Base-by-base conservation (phyloP, 2,888 invertebrate species). In the Taenaris catops region DNA sequence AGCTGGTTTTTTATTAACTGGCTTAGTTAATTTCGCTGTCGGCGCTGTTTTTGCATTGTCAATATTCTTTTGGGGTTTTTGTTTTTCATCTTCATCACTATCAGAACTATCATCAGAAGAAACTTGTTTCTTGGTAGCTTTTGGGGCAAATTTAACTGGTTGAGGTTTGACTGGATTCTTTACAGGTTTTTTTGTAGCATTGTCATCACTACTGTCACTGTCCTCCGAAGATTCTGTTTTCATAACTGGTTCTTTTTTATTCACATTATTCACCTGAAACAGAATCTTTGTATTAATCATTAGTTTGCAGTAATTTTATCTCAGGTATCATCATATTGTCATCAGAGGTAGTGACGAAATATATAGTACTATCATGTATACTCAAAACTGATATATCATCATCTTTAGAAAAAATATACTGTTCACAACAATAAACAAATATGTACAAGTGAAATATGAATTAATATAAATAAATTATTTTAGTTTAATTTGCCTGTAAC, bases 311-410 rank as follows among this genome's bases (percentile, higher is more conserved):
- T n/a, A n/a, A n/a, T n/a, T n/a, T n/a, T n/a, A n/a, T n/a, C n/a
- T n/a, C n/a, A n/a, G n/a, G n/a, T n/a, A n/a, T n/a, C n/a, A n/a
- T n/a, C n/a, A n/a, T n/a, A n/a, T 1, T 4, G 1, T 21, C 40
- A 38, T 65, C 67, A 81, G 80, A 78, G 81, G 81, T 80, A 81
- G 80, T 80, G 80, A 80, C 80, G 76, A 80, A 70, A 51, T 49
- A 27, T 31, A 37, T 27, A 29, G 38, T 57, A 48, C 53, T 59
- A 69, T 71, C 70, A 73, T 38, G 46, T 36, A 16, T 10, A 25
- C 41, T 63, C 69, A 74, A 55, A 26, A 21, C 16, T 29, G 12
- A 45, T 41, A 46, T 66, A 33, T 54, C 73, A 74, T 74, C 74
- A 76, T 42, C 41, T 34, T n/a, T n/a, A n/a, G 4, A 14, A 14